phyloP scores from a whole-genome alignment of 2,797 vertebrate genomes.

The Mormyrops attenuatus region DNA sequence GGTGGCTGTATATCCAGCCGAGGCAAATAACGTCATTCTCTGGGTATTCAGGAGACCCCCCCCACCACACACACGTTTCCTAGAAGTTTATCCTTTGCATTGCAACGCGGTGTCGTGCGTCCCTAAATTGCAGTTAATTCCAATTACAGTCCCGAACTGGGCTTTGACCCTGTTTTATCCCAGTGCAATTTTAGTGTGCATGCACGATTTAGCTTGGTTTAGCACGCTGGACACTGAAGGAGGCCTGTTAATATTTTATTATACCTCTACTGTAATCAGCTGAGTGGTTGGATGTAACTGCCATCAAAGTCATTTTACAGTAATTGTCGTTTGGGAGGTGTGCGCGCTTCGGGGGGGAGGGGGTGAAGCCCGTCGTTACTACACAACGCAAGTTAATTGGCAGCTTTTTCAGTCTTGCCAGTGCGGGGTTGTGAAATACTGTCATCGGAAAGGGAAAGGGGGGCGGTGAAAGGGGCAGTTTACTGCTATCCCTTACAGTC shows the following conservation, averaged over 20 bases:
- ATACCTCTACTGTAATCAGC: conserved; percentile 16
- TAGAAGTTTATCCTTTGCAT: neutral
- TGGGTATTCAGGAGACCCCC: neutral
- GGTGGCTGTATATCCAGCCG: neutral
- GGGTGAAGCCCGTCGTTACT: neutral
- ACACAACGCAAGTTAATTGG: neutral
- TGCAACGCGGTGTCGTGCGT: neutral
- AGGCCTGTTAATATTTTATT: conserved; percentile 23
- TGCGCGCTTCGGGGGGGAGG: neutral
- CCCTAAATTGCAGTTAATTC: neutral
- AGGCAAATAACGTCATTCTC: neutral
- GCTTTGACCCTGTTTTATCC: conserved; percentile 9
- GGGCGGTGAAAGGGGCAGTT: neutral
- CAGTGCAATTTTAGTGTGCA: conserved; percentile 16
- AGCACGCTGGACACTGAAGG: conserved; percentile 4
- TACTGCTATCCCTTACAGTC: neutral
- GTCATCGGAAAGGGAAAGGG: neutral
- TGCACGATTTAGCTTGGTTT: conserved; percentile 1
- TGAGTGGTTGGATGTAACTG: conserved; percentile 11
- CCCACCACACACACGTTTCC: neutral
- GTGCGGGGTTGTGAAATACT: neutral
- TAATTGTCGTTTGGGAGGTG: conserved; percentile 3
- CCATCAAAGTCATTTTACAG: conserved; percentile 9
- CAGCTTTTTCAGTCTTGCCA: neutral
- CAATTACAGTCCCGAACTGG: neutral